Base-by-base conservation (phyloP, 2,888 invertebrate genomes). In the Rhopalosiphum nymphaeae region DNA sequence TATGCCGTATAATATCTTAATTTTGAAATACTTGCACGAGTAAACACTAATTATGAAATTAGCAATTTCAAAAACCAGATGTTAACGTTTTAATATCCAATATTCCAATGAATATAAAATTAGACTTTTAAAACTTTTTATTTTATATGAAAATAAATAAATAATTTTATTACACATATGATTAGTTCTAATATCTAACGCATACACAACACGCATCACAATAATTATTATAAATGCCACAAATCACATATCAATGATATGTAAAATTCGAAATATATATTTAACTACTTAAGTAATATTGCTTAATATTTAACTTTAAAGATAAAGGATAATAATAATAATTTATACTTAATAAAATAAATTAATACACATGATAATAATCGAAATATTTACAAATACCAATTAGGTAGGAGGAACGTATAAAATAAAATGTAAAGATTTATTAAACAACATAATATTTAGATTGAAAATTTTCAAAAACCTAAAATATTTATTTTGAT, bases 31-130 rank as follows among this genome's bases (percentile, higher is more conserved):
- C 78, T 36, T 36, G 78, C 36, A 42, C 78, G 36, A 78, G 21
- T 78, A 21, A 78, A 78, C 36, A 78, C 78, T 78, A 78, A 78
- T 78, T 78, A 78, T 78, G 78, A 78, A 36, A 78, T 78, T 36
- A 78, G 78, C 36, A 78, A 78, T 42, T 36, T 78, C 36, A 36
- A 78, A 78, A 78, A 78, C 36, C 36, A 36, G 36, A 36, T 78
- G 78, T 78, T 78, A 36, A 78, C 36, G 78, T 21, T 78, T 78
- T 78, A 21, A 78, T 78, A 78, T 36, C 21, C 21, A 78, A 78
- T 78, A 9, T 7, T 36, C 36, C 9, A 78, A 78, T 78, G 36
- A 36, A 78, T 78, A 78, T 36, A 78, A 21, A 78, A 78, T 78
- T 78, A 78, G 78, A 21, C 36, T 42, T 78, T 36, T 2, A 78